Evolutionary conservation across 2,888 invertebrate genomes (phyloP).

Genomic region (Melieria crassipennis): DNA sequence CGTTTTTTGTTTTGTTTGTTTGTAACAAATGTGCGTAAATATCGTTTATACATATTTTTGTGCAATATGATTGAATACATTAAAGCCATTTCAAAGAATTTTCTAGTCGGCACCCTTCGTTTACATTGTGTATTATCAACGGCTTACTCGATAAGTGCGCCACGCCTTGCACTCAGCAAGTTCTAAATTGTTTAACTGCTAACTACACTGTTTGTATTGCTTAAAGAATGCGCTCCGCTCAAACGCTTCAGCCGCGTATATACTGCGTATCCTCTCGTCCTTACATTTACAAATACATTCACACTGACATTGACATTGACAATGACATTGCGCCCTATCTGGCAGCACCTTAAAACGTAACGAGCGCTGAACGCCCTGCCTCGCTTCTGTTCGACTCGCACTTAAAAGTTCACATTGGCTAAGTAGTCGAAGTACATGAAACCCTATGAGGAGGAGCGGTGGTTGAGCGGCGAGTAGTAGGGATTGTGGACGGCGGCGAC

Average conservation of each 20-base stretch:
- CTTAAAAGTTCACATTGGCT: conserved; percentile 58
- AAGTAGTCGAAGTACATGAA: conserved; percentile 62
- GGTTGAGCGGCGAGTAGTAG: conserved; percentile 60
- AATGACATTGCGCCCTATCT: no score
- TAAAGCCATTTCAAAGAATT: conserved; percentile 27
- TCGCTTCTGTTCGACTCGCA: background rate
- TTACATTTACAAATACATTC: background rate
- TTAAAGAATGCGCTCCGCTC: background rate
- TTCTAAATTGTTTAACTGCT: background rate
- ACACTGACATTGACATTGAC: no score
- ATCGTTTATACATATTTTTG: background rate
- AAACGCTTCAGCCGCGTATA: background rate
- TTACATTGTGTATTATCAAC: conserved; percentile 8
- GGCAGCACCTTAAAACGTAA: conserved; percentile 18
- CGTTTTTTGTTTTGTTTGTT: no score
- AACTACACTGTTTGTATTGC: background rate
- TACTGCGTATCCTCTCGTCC: background rate
- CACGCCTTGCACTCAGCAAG: background rate
- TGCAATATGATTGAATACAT: conserved; percentile 27
- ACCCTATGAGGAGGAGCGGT: conserved; percentile 65
- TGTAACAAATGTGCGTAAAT: no score
- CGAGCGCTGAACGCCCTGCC: background rate
- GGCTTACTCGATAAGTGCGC: background rate
- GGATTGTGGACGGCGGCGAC: conserved; percentile 49
- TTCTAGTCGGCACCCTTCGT: conserved; percentile 13